Base-by-base conservation (phyloP, 2,888 invertebrate genomes). In the Barypeithes pellucidus region DNA sequence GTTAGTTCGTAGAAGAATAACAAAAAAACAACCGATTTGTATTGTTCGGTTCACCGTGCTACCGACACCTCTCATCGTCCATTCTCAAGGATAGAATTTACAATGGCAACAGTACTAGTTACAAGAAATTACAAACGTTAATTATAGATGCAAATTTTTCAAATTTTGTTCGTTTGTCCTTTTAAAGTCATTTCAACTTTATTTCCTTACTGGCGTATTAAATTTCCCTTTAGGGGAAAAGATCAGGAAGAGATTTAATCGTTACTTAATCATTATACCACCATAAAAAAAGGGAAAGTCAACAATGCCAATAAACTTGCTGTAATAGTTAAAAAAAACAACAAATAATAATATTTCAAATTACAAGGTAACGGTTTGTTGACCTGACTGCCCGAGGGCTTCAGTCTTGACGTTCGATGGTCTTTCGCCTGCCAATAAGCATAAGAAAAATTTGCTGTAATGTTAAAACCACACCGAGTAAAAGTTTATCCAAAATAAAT, bases 281-380 rank as follows among this genome's bases (percentile, higher is more conserved):
- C 43, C 2, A 20, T 47, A 47, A 47, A 47, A n/a, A 47, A 47
- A 47, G 47, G 47, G 47, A 47, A 47, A 47, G 47, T 47, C 47
- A 18, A 47, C 47, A 47, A 20, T 47, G 47, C 47, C 47, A 47
- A 47, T 18, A 47, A 57, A 54, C 29, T 20, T 14, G 9, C 33
- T 1, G 39, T 39, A 39, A 36, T 36, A 62, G 41, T 14, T 20
- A 24, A 61, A 45, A 45, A 62, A 61, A 39, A 41, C 8, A 41
- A 41, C 41, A 41, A 61, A 24, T 16, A 61, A 24, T 16, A 62
- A 43, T 62, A 62, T 62, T 62, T 62, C 12, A 20, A 43, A 62
- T 29, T 16, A 18, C 29, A 47, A 41, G 59, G 57, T 43, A 67
- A 67, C 67, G 67, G 67, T 67, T 67, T 67, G 43, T 67, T 67